These are phyloP conservation scores for Rhysida immarginata DNA, from an alignment of 1,140 invertebrate genomes.

Conservation along the genomic window DNA sequence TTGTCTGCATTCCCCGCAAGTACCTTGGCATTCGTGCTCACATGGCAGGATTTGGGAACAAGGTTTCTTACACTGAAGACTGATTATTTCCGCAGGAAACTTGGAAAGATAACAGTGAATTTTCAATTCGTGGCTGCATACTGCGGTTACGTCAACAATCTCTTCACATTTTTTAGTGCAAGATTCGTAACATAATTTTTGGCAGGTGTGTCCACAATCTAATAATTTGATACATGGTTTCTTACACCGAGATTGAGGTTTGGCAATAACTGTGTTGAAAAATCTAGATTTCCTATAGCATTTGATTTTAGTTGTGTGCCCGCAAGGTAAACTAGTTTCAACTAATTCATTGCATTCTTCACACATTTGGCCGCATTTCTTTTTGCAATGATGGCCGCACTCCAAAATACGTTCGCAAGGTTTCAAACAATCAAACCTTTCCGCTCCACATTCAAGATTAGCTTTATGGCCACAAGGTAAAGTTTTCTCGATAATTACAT, in stretches of 20 bases:
- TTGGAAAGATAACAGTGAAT: neutral
- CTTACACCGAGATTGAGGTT: conserved; percentile 25
- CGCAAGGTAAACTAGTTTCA: neutral
- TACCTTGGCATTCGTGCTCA: conserved; percentile 39
- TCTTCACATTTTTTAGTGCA: conserved; percentile 4
- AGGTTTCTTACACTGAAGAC: too few relatives aligned
- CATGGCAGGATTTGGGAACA: conserved; percentile 40
- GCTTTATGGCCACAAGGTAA: neutral
- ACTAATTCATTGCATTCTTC: conserved; percentile 10
- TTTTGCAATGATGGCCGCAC: conserved; percentile 20
- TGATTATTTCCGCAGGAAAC: conserved; percentile 30
- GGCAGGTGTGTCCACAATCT: conserved; percentile 15
- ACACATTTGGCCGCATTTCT: conserved; percentile 21
- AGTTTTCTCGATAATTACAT: conserved; percentile 2
- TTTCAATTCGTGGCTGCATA: conserved; percentile 8
- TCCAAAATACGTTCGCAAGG: neutral
- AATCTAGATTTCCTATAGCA: too few relatives aligned
- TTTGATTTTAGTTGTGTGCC: neutral
- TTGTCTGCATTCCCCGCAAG: conserved; percentile 40
- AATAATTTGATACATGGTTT: conserved; percentile 10
- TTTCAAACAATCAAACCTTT: neutral
- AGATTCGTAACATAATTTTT: conserved; percentile 6
- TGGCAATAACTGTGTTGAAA: too few relatives aligned
- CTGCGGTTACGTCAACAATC: neutral
- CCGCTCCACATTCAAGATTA: conserved; percentile 1